Conservation (phyloP, 1,140 invertebrate species). For the Chironomus tepperi region DNA sequence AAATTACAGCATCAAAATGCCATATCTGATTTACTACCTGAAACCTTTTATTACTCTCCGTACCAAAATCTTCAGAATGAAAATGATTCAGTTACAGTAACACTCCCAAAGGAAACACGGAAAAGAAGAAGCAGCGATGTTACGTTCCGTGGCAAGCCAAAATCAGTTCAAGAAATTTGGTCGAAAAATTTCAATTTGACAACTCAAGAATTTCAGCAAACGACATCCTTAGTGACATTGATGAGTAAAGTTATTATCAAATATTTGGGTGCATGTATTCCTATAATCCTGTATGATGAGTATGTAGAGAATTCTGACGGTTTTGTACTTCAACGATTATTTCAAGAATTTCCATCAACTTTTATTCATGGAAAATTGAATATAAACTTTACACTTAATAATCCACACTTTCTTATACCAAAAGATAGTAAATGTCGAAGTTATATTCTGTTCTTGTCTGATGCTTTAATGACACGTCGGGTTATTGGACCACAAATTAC, state of each 20-base stretch:
- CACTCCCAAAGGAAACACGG: background rate
- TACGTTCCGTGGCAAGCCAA: slow-evolving; percentile 46
- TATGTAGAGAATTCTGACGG: slow-evolving; percentile 45
- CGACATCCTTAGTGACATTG: slow-evolving; percentile 45
- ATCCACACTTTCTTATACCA: slow-evolving; percentile 37
- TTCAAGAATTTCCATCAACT: slow-evolving; percentile 46
- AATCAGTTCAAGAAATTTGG: slow-evolving; percentile 46
- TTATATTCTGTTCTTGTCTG: slow-evolving; percentile 54
- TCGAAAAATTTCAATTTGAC: slow-evolving; percentile 41
- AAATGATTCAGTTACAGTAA: background rate
- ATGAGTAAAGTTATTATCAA: slow-evolving; percentile 46
- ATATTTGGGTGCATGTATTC: slow-evolving; percentile 49
- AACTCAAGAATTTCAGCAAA: slow-evolving; percentile 40
- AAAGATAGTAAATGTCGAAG: slow-evolving; percentile 45
- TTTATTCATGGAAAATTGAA: slow-evolving; percentile 51
- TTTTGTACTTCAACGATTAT: slow-evolving; percentile 46
- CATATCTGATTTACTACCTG: background rate
- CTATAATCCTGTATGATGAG: slow-evolving; percentile 53
- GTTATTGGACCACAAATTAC: slow-evolving; percentile 49
- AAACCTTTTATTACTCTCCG: background rate
- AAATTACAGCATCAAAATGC: background rate
- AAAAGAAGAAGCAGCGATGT: slow-evolving; percentile 39
- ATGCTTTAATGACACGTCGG: slow-evolving; percentile 46
- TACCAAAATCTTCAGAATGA: background rate
- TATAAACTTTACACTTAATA: slow-evolving; percentile 35